Evolutionary conservation across 2,888 invertebrate genomes (phyloP), one percentile per base, ranked within the genome.

Genomic region (Phanerotoma sp.): DNA sequence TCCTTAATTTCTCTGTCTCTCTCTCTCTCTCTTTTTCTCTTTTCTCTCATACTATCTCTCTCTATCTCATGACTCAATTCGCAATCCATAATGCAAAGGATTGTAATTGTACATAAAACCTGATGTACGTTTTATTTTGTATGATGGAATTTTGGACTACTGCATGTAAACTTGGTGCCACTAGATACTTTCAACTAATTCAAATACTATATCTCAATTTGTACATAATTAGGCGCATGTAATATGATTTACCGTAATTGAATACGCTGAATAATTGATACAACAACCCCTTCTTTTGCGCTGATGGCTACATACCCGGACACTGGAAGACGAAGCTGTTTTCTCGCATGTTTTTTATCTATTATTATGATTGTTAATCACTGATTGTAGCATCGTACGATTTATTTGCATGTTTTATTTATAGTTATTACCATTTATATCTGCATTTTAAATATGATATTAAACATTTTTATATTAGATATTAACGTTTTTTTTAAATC

Each of bases 1-100:
- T 81, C 78, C 79, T 79, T 77, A 74, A 66, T 68, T 70, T 66
- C 16, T 35, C 15, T 35, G 15, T n/a, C n/a, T n/a, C n/a, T n/a
- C n/a, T n/a, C n/a, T n/a, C n/a, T n/a, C n/a, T n/a, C n/a, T n/a
- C n/a, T n/a, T n/a, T n/a, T n/a, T n/a, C n/a, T n/a, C n/a, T n/a
- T n/a, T n/a, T n/a, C n/a, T n/a, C n/a, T n/a, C n/a, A n/a, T n/a
- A n/a, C n/a, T n/a, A n/a, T n/a, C n/a, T n/a, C n/a, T n/a, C n/a
- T n/a, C n/a, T n/a, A n/a, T n/a, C n/a, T 25, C 25, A 25, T 25
- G 25, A 25, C 9, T 25, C 9, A 25, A 25, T 25, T 25, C 9
- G 9, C 3, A 25, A 25, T 3, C 9, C 25, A 5, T 25, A 35
- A 35, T 35, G n/a, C n/a, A n/a, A n/a, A n/a, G n/a, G n/a, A n/a